Evolutionary conservation across 1,140 invertebrate species (phyloP), one percentile per base, ranked within the genome.

Genomic region (Semibalanus balanoides): DNA sequence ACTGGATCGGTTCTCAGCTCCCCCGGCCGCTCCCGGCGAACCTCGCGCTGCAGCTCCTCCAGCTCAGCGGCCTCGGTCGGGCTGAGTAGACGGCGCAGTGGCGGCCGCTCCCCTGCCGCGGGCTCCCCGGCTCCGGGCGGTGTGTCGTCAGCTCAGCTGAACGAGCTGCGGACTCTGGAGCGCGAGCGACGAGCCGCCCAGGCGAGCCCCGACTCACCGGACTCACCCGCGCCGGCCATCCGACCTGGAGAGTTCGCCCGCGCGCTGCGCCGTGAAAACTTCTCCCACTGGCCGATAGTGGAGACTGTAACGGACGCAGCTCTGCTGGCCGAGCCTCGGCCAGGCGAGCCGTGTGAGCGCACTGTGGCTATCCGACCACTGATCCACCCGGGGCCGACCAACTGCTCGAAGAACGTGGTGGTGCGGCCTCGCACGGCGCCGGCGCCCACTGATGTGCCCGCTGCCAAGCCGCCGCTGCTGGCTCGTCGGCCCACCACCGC

Each of bases 361-460:
- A 77, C 78, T 29, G 76, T 79, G 0, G 78, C 78, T 40, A 78
- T 79, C 30, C 78, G 78, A 30, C 76, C 78, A 22, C 76, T 79
- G 35, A 75, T 78, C 74, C 78, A 78, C 31, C 78, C 78, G 19
- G 78, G 75, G 30, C 76, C 78, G 72, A 79, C 78, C 74, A 79
- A 79, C 74, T 79, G 78, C 70, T 78, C 78, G 11, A 79, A 79
- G 30, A 78, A 79, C 30, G 73, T 77, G 22, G 76, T 79, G 27
- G 73, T 79, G 25, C 73, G 78, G 71, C 78, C 78, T 19, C 76
- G 78, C 74, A 79, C 78, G 0, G 78, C 78, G 27, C 78, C 78
- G 25, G 22, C 35, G 17, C 35, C 35, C 35, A 40, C 51, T 19
- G 22, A 64, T 7, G 71, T 77, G 1, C 75, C 77, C 30, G 43